Percentiles rank a stretch among this genome's conserved stretches.
Evolutionary conservation across 2,888 invertebrate genomes (phyloP).

Genomic region (Cistogaster globosa): DNA sequence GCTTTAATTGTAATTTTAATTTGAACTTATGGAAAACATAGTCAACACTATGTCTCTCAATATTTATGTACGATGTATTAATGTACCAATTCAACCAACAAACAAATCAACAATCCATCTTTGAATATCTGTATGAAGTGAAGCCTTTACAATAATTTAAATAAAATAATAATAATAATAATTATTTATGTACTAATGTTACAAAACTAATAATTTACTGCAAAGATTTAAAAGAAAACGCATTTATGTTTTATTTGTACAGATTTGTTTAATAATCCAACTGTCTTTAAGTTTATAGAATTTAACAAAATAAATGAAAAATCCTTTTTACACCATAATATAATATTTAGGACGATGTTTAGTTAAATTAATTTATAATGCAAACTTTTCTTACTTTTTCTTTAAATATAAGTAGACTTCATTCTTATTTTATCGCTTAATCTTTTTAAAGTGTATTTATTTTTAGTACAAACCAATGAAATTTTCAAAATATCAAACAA

Average conservation of each 20-base stretch:
- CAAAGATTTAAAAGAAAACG: conserved; percentile 37
- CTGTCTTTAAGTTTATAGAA: too few species aligned
- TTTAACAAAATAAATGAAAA: conserved; percentile 17
- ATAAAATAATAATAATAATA: conserved; percentile 2
- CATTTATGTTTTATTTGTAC: conserved; percentile 56
- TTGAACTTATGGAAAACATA: conserved; percentile 25
- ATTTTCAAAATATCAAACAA: conserved; percentile 35
- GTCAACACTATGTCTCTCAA: conserved; percentile 41
- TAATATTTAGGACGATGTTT: conserved; percentile 2
- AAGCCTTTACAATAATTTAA: conserved; percentile 47
- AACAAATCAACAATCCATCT: conserved; percentile 30
- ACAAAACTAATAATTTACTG: conserved; percentile 21
- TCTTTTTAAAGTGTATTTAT: conserved; percentile 3
- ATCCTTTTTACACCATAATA: neutral
- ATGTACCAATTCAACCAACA: conserved; percentile 25
- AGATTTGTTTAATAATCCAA: conserved; percentile 4
- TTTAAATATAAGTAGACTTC: conserved; percentile 21
- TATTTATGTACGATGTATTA: conserved; percentile 24
- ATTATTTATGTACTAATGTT: conserved; percentile 40
- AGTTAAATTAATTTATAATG: conserved; percentile 31
- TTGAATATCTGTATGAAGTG: conserved; percentile 45
- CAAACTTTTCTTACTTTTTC: neutral
- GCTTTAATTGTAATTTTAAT: conserved; percentile 42
- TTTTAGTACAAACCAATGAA: conserved; percentile 40
- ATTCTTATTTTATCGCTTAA: conserved; percentile 49